Evolutionary conservation across 2,113 vertebrate species (phyloP).

Genomic region (Halcyon senegalensis): DNA sequence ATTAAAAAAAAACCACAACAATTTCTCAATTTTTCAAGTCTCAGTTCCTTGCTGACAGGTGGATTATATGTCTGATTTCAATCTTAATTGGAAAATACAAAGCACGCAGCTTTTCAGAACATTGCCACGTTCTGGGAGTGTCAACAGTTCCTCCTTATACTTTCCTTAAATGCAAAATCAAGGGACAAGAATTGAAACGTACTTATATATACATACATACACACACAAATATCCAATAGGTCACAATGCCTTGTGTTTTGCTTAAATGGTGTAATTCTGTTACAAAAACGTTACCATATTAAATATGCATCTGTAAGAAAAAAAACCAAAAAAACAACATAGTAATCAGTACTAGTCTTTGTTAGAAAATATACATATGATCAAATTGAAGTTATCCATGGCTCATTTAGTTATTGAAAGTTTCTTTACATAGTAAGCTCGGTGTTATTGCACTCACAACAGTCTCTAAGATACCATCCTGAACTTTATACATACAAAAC

Average conservation of each 20-base stretch:
- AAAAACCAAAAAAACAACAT: background rate
- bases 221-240: background rate
- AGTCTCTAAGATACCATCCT: background rate
- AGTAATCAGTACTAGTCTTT: background rate
- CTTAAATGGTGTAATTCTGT: background rate
- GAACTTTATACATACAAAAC: background rate
- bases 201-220: background rate
- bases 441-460: background rate
- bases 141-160: background rate
- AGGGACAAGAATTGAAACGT: conserved; percentile 2
- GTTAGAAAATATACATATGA: background rate
- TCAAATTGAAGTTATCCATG: background rate
- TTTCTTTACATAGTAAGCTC: conserved; percentile 14
- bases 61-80: conserved; percentile 45
- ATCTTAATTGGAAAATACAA: conserved; percentile 37
- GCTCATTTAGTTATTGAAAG: conserved; percentile 4
- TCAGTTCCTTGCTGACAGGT: conserved; percentile 20
- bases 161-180: conserved; percentile 18
- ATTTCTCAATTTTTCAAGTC: background rate
- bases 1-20: background rate
- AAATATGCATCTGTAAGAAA: background rate
- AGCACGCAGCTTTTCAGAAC: background rate
- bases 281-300: background rate
- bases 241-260: background rate
- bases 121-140: background rate